A percentile compares a stretch with the other conserved stretches of the same genome.
phyloP scores from a whole-genome alignment of 92 coral and sea anemone genomes.

The Porites rus region DNA sequence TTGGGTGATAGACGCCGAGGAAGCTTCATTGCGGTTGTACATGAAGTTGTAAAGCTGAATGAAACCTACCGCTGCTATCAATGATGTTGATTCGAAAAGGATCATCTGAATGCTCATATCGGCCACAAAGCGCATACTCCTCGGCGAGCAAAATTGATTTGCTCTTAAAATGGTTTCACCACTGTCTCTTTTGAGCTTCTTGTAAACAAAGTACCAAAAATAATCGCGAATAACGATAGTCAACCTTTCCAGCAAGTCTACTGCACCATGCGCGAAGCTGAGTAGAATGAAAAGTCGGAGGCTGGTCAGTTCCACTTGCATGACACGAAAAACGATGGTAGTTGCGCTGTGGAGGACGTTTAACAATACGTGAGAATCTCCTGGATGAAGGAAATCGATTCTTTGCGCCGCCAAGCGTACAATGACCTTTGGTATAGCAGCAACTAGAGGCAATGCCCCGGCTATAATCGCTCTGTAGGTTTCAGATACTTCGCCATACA shows the following conservation, averaged over 20 bases:
- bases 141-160: constrained; percentile 54
- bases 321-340: constrained; percentile 60
- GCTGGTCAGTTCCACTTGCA: constrained; percentile 74
- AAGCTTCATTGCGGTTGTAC: constrained; percentile 26
- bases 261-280: constrained; percentile 59
- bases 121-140: constrained; percentile 78
- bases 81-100: constrained; percentile 67
- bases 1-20: constrained; percentile 17
- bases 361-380: constrained; percentile 50
- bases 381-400: constrained; percentile 61
- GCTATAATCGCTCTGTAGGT: constrained; percentile 6
- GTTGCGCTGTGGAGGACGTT: constrained; percentile 37
- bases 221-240: constrained; percentile 71
- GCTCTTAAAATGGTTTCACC: constrained; percentile 5
- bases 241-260: constrained; percentile 60
- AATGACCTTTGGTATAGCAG: constrained; percentile 54
- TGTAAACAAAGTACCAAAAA: constrained; percentile 67
- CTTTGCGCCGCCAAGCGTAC: constrained; percentile 64
- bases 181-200: constrained; percentile 19
- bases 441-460: constrained; percentile 38
- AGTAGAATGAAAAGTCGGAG: constrained; percentile 57
- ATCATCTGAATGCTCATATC: constrained; percentile 74
- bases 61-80: constrained; percentile 69
- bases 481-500: constrained; percentile 6
- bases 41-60: constrained; percentile 66